Base-by-base conservation (phyloP, 1,140 invertebrate genomes). In the Schlechtendalia chinensis region DNA sequence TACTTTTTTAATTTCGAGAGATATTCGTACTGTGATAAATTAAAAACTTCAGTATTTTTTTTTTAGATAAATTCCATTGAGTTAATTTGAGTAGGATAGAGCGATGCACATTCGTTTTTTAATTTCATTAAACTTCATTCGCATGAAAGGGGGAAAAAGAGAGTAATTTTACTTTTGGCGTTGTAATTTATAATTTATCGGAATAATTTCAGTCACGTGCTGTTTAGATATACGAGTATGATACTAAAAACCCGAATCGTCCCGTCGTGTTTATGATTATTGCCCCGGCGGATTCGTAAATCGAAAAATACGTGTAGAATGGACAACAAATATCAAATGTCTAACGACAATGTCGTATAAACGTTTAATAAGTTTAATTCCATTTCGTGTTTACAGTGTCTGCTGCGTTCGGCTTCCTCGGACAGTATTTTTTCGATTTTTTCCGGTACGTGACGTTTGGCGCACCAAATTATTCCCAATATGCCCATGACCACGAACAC, bases 351-450 rank as follows among this genome's bases (percentile, higher is more conserved):
- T n/a, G n/a, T n/a, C 27, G 27, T 3, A 14, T 39, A n/a, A 19
- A n/a, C 0, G 27, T 10, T 67, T 67, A 47, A 45, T n/a, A n/a
- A n/a, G n/a, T n/a, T n/a, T n/a, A n/a, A 67, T 47, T 22, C 12
- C 11, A 22, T 16, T 56, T 67, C n/a, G 32, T 24, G 14, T 83
- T 82, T 81, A 84, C 84, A 84, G 32, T 83, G 84, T 81, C 89
- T 86, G 84, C 89, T 91, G 82, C 90, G 86, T 84, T 93, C 91
- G 16, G 90, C 89, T 85, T 93, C 93, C 83, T 93, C 92, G 4
- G 91, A 91, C n/a, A 94, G 87, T 3, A 93, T 88, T 84, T 92
- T 93, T 84, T 93, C 93, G 56, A 94, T 90, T 86, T 93, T 93
- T 84, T 94, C 93, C 0, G 92, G 92, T 84, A 94, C 93, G 85